Base-by-base conservation (phyloP, 2,113 vertebrate genomes). In the pig (Sus scrofa) region DNA sequence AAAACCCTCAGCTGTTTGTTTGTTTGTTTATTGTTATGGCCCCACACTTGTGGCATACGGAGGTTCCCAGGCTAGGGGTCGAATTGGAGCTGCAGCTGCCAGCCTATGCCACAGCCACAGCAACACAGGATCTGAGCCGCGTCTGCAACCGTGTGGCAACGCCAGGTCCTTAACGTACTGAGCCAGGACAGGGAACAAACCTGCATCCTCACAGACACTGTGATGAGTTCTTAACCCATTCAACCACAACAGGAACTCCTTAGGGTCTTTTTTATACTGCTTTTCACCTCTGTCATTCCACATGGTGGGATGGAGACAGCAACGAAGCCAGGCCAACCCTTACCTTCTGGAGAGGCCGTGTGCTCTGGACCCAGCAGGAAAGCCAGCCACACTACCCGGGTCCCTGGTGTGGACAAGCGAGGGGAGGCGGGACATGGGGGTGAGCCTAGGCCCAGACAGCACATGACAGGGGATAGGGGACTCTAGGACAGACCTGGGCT, bases 271-370 rank as follows among this genome's bases (percentile, higher is more conserved):
- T 79, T 37, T 56, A 19, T 3, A 4, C 6, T 67, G 52, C 6
- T 91, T 58, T 75, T 60, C 67, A 60, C 7, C 22, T 24, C 5
- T 11, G 95, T 95, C 34, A 1, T 89, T 97, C 93, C 96, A 93
- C 24, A 26, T 19, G n/a, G 30, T 39, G 34, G 22, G 8, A 11
- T 50, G n/a, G 58, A 52, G n/a, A 56, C 44, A 52, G 68, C 3
- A 34, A 93, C 58, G 70, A 84, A 54, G 24, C 18, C 32, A 71
- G 19, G 12, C 52, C 77, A 58, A 15, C 22, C 44, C 39, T 65
- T 50, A 52, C 30, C 27, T 79, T 78, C 90, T 74, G n/a, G 62
- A 86, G 75, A 96, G 62, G 44, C 74, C 0, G 0, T 12, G 32
- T 52, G 19, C 70, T 68, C 81, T 62, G 77, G 74, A 85, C 12